Conservation (phyloP, 2,797 vertebrate species). For the Octomys mimax region DNA sequence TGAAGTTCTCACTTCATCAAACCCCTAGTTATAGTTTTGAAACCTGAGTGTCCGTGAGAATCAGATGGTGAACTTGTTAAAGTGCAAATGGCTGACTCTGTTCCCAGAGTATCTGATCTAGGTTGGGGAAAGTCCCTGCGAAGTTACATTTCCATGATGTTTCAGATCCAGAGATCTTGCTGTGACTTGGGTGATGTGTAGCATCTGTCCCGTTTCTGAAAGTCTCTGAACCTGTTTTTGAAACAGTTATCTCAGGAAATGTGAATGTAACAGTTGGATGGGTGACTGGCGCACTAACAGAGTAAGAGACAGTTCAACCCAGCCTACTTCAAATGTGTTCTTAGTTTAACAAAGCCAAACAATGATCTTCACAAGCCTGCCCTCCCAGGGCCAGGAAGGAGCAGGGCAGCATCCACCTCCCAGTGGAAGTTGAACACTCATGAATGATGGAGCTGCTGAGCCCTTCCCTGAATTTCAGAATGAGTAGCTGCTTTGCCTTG, state of each 20-base stretch:
- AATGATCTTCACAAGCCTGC: background rate
- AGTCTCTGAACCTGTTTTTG: background rate
- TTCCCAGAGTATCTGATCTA: background rate
- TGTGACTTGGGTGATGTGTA: background rate
- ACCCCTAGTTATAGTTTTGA: background rate
- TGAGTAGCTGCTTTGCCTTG: background rate
- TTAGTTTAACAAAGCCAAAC: background rate
- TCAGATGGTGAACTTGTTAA: background rate
- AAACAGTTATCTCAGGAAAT: background rate
- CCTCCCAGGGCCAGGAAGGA: background rate
- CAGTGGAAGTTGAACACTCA: background rate
- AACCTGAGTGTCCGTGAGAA: background rate
- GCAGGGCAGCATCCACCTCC: background rate
- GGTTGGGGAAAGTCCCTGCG: background rate
- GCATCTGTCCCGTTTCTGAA: slow-evolving; percentile 31
- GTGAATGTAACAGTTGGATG: background rate
- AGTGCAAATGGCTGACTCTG: background rate
- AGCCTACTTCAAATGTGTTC: background rate
- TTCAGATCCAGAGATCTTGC: background rate
- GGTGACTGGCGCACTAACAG: background rate
- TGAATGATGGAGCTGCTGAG: background rate
- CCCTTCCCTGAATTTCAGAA: background rate
- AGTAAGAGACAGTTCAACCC: background rate
- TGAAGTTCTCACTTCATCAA: background rate
- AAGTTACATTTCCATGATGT: background rate